A percentile compares a stretch with the other conserved stretches of the same genome.
phyloP scores from a whole-genome alignment of 2,113 vertebrate genomes.

The Carlito syrichta region DNA sequence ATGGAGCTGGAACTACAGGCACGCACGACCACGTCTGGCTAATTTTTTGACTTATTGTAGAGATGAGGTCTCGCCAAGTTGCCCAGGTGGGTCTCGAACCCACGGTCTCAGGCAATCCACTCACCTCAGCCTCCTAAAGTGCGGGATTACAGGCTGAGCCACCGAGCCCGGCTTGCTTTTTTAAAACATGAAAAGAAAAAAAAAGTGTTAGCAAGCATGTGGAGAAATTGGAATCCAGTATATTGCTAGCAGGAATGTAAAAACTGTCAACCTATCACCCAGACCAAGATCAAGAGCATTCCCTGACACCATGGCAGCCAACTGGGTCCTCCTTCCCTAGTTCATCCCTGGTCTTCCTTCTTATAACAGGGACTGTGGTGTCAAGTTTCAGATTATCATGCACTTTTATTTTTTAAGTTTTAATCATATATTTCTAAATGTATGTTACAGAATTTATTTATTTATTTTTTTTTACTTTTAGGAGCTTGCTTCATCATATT shows the following conservation, averaged over 20 bases:
- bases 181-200: no score
- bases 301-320: neutral
- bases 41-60: no score
- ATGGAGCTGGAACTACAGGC: no score
- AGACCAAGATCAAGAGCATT: neutral
- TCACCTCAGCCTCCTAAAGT: no score
- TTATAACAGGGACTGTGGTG: neutral
- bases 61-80: no score
- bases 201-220: neutral
- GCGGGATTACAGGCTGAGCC: no score
- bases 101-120: no score
- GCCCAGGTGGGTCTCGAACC: no score
- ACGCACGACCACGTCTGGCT: no score
- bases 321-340: neutral
- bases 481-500: neutral
- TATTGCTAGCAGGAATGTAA: neutral
- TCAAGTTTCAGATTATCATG: neutral
- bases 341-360: neutral
- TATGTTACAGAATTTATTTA: neutral
- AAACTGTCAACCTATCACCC: neutral
- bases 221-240: neutral
- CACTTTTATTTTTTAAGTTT: neutral
- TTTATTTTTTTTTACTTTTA: neutral
- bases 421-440: neutral
- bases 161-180: no score